Evolutionary conservation across 2,888 invertebrate genomes (phyloP), one percentile per base, ranked within the genome.

Genomic region (Acrocyrtus sp.): DNA sequence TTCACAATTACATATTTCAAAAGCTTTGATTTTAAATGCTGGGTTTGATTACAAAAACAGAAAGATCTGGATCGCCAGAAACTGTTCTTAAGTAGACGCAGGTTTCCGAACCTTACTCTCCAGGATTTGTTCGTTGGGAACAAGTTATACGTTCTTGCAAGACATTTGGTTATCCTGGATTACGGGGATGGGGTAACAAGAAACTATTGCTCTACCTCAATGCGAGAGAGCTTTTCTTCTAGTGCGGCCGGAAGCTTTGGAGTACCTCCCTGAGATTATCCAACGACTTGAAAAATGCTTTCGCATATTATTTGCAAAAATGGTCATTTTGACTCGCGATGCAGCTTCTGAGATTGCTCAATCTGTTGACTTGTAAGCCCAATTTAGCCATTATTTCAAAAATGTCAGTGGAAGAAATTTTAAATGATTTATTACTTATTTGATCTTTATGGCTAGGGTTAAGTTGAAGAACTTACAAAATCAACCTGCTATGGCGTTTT

Each of bases 211-310:
- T 15, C 53, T 3, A n/a, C 45, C 72, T 4, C 26, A 50, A 15
- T 63, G 66, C 19, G 73, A 77, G 47, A 56, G 77, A 39, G 77
- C 75, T 17, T 73, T 77, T 24, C 68, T 77, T 21, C 24, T 77
- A 22, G 75, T 77, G 0, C 39, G 73, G 8, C 77, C 77, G 5
- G 77, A 75, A 66, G 75, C 73, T 19, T 56, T 75, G n/a, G 43
- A 51, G 15, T 26, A 77, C 39, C 51, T 77, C 5, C 66, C 75
- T 2, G 41, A 34, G 15, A 73, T 77, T 45, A 62, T 75, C 2
- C 70, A 73, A 3, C 61, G 77, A 15, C 45, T 77, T 21, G 75
- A 77, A 39, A 70, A 72, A 57, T 77, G 77, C 45, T 77, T 77
- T 56, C 41, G 62, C 1, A 77, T 77, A 8, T 21, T 75, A 4